These are phyloP conservation scores for Holothuria glaberrima DNA, from an alignment of 35 echinoderm and acorn worm genomes.

Conservation along the genomic window DNA sequence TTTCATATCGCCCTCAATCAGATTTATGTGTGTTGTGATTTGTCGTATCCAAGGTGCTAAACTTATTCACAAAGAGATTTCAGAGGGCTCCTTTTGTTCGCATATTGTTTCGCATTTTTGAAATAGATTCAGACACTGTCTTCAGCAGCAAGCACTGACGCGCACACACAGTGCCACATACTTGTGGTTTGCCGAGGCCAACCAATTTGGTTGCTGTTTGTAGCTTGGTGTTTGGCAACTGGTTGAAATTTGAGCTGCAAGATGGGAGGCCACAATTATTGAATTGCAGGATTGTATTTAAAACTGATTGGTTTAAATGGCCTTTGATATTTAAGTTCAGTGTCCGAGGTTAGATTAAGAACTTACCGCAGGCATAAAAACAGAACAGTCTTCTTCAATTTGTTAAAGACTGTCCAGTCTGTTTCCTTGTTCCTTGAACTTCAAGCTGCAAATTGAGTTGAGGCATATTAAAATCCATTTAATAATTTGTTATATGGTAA, in stretches of 20 bases:
- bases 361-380: no score
- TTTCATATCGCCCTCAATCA: no score
- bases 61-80: no score
- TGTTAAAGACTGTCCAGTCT: no score
- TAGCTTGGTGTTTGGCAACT: neutral
- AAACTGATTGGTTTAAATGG: slow-evolving; percentile 9
- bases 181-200: slow-evolving; percentile 19
- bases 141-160: neutral
- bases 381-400: no score
- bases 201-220: neutral
- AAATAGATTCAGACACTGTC: neutral
- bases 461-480: no score
- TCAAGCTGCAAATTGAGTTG: no score
- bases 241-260: slow-evolving; percentile 30
- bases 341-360: neutral
- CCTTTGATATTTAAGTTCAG: slow-evolving; percentile 30
- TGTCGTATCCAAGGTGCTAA: no score
- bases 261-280: slow-evolving; percentile 40
- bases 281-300: slow-evolving; percentile 39
- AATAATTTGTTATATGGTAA: no score
- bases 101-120: slow-evolving; percentile 9
- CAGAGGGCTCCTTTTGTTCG: no score
- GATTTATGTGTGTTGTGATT: no score
- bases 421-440: no score
- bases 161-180: neutral